Base-by-base conservation (phyloP, 2,888 invertebrate species). In the Coenonympha glycerion region DNA sequence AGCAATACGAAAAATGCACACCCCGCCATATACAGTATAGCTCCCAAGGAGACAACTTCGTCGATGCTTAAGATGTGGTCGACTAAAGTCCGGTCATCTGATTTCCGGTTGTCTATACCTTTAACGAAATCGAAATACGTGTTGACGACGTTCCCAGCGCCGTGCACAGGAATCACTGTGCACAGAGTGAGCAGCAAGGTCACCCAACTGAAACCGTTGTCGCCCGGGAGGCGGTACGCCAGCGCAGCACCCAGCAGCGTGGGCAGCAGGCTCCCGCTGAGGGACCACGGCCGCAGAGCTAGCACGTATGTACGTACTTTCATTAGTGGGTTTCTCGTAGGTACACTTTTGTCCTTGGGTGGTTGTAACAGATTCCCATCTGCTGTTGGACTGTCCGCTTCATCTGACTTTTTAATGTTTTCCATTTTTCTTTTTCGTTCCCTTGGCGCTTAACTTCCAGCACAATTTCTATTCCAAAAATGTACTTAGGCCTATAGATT, bases 111-210 rank as follows among this genome's bases (percentile, higher is more conserved):
- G 77, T 98, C 98, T 49, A 98, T 96, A 39, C 95, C 98, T 85
- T 95, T 95, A 24, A 95, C 92, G 73, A 94, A 98, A 79, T 98
- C 98, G 75, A 94, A 98, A 76, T 97, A 98, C 0, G 98, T 98
- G 78, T 98, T 98, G 18, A 98, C 97, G 31, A 98, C 92, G 81
- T 98, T 98, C 46, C 97, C 98, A 54, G 98, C 98, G 54, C 97
- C 96, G 73, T 98, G 98, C 2, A 98, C 98, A 1, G 94, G 95
- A 53, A 97, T 89, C 16, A 96, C 93, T 2, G 96, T 97, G 63
- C 95, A 91, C 42, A 95, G 87, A 2, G 97, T 96, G 9, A 96
- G 88, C 36, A 97, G 67, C 59, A 97, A 90, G 0, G 93, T 92
- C 53, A 93, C 81, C 86, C 93, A 91, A 71, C 92, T 95, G 77